A percentile compares a stretch with the other conserved stretches of the same genome.
Evolutionary conservation across 2,113 vertebrate genomes (phyloP).

Genomic region (Malurus elegans): DNA sequence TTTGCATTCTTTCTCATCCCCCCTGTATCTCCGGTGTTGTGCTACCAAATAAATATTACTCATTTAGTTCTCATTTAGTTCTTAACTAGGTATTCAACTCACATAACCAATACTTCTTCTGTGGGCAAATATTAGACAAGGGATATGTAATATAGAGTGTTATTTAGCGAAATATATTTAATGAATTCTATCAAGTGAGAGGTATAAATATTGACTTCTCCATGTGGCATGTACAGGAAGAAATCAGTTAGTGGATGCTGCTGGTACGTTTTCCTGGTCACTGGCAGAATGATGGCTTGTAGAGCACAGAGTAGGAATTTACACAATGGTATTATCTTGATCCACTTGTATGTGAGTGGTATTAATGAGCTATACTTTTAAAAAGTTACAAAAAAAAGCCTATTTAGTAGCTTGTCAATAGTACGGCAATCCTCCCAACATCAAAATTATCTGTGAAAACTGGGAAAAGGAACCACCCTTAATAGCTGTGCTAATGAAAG

Average conservation of each 20-base stretch:
- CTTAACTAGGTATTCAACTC: constrained; percentile 24
- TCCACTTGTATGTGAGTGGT: background rate
- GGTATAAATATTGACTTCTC: constrained; percentile 59
- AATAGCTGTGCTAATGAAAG: background rate
- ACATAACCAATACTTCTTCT: constrained; percentile 28
- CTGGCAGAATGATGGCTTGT: background rate
- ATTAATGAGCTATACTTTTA: background rate
- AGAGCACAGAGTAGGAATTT: background rate
- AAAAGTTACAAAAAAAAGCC: background rate
- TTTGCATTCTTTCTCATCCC: constrained; percentile 32
- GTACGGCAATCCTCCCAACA: background rate
- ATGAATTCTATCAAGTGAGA: constrained; percentile 3
- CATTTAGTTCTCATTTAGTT: constrained; percentile 16
- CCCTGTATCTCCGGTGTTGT: background rate
- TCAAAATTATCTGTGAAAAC: background rate
- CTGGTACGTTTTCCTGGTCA: background rate
- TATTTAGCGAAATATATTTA: constrained; percentile 56
- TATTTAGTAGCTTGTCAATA: background rate
- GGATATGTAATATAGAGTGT: constrained; percentile 1
- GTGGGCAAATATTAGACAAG: constrained; percentile 51
- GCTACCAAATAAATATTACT: constrained; percentile 63
- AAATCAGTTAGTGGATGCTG: constrained; percentile 12
- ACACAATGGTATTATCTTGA: background rate
- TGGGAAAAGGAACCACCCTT: background rate
- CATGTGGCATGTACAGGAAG: background rate